A percentile compares a stretch with the other conserved stretches of the same genome.
These are phyloP conservation scores for Synanthedon andrenaeformis DNA, from an alignment of 2,888 invertebrate species.

Conservation along the genomic window DNA sequence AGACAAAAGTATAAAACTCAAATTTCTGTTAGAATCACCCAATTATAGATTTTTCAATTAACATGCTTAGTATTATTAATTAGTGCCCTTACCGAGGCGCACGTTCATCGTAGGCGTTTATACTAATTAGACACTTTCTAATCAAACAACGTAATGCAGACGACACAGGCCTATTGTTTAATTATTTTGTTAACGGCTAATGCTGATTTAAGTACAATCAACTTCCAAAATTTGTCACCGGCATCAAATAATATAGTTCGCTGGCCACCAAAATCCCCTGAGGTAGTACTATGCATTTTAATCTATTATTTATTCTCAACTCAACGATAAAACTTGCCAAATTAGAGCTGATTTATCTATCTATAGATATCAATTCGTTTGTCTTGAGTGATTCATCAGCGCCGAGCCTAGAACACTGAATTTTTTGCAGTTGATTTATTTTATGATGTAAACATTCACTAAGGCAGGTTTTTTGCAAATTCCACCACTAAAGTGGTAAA, in stretches of 20 bases:
- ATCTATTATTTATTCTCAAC: constrained; percentile 15
- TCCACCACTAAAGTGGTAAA: too few relatives aligned
- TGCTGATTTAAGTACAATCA: constrained; percentile 31
- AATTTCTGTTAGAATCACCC: too few relatives aligned
- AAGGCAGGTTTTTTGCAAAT: too few relatives aligned
- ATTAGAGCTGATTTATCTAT: neutral
- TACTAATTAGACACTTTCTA: constrained; percentile 42
- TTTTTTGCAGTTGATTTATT: too few relatives aligned
- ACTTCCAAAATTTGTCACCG: too few relatives aligned
- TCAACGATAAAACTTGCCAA: neutral
- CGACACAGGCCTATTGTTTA: constrained; percentile 4
- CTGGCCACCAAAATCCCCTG: too few relatives aligned
- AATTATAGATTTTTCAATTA: constrained; percentile 8
- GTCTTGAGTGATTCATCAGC: too few relatives aligned
- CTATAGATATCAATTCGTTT: too few relatives aligned
- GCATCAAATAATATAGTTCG: too few relatives aligned
- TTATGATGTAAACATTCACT: too few relatives aligned
- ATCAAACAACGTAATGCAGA: constrained; percentile 32
- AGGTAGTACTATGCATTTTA: constrained; percentile 22
- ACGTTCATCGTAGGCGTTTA: constrained; percentile 4
- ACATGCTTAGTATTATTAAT: constrained; percentile 4
- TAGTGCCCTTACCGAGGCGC: constrained; percentile 5
- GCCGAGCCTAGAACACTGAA: too few relatives aligned
- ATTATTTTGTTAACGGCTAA: constrained; percentile 23
- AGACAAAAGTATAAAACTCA: too few relatives aligned